Evolutionary conservation across 2,113 vertebrate species (phyloP).

Genomic region (Ophthalmolycus amberensis): DNA sequence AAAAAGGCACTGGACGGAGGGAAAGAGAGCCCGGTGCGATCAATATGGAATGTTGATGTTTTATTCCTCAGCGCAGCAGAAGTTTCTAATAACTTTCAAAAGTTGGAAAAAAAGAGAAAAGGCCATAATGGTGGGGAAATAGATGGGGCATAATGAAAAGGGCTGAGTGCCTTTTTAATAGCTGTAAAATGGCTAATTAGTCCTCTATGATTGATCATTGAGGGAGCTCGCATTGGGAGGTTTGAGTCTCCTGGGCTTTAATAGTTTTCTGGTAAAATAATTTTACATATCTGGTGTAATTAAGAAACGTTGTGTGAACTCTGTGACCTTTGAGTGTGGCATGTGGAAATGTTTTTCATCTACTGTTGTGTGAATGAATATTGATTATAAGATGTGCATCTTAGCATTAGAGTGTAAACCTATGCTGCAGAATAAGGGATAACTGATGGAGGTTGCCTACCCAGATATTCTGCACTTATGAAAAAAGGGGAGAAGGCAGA

Average conservation of each 20-base stretch:
- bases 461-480: conserved; percentile 60
- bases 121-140: conserved; percentile 60
- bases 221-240: conserved; percentile 52
- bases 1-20: conserved; percentile 30
- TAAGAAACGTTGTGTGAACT: conserved; percentile 56
- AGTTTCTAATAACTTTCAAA: conserved; percentile 69
- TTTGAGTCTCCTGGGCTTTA: conserved; percentile 69
- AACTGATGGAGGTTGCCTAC: conserved; percentile 42
- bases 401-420: conserved; percentile 22
- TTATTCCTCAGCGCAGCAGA: conserved; percentile 35
- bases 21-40: conserved; percentile 24
- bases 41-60: conserved; percentile 43
- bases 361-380: conserved; percentile 30
- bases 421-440: conserved; percentile 18
- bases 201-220: conserved; percentile 70
- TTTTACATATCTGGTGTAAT: conserved; percentile 72
- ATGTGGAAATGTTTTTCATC: conserved; percentile 39
- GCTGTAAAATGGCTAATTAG: conserved; percentile 78
- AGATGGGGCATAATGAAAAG: conserved; percentile 70
- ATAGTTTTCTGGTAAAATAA: conserved; percentile 74
- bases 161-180: conserved; percentile 61
- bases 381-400: not conserved
- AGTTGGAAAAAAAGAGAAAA: conserved; percentile 45
- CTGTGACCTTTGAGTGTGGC: conserved; percentile 33
- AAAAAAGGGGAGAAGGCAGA: conserved; percentile 44